Conservation (phyloP, 1,140 invertebrate species). For the Philaenus spumarius region DNA sequence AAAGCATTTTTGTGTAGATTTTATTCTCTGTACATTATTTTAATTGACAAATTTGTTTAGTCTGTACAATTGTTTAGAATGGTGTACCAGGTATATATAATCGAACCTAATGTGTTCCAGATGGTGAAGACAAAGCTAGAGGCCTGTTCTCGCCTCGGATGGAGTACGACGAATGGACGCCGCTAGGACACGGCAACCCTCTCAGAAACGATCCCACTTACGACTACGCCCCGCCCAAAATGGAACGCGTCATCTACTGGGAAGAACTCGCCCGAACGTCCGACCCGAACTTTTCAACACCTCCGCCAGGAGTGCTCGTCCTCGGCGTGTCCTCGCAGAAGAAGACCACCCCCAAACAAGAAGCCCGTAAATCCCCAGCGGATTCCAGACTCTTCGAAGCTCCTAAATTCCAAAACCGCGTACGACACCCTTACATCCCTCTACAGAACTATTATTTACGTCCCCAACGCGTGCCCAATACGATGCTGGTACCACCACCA, state of each 20-base stretch:
- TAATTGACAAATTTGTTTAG: too few species aligned
- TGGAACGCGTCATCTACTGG: slow-evolving; percentile 71
- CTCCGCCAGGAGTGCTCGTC: slow-evolving; percentile 56
- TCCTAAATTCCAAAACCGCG: background rate
- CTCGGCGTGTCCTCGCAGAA: slow-evolving; percentile 59
- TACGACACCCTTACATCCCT: slow-evolving; percentile 17
- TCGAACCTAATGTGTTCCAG: too few species aligned
- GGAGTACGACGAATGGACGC: slow-evolving; percentile 71
- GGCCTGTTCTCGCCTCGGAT: slow-evolving; percentile 56
- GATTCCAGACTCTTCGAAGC: slow-evolving; percentile 1
- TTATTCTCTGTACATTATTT: too few species aligned
- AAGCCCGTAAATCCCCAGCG: background rate
- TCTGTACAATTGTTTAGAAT: too few species aligned
- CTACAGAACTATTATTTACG: slow-evolving; percentile 5
- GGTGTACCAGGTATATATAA: too few species aligned
- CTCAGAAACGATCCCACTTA: slow-evolving; percentile 73
- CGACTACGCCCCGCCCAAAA: slow-evolving; percentile 67
- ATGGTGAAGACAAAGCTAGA: background rate
- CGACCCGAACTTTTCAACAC: slow-evolving; percentile 31
- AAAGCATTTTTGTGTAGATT: too few species aligned
- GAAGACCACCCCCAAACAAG: slow-evolving; percentile 24
- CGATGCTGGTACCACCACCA: slow-evolving; percentile 62
- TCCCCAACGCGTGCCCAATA: slow-evolving; percentile 42
- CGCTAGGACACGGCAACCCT: slow-evolving; percentile 64
- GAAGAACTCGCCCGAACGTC: slow-evolving; percentile 41